Percentiles rank a stretch among this genome's conserved stretches.
Evolutionary conservation across 2,113 vertebrate genomes (phyloP).

Genomic region (Siniperca knerii): DNA sequence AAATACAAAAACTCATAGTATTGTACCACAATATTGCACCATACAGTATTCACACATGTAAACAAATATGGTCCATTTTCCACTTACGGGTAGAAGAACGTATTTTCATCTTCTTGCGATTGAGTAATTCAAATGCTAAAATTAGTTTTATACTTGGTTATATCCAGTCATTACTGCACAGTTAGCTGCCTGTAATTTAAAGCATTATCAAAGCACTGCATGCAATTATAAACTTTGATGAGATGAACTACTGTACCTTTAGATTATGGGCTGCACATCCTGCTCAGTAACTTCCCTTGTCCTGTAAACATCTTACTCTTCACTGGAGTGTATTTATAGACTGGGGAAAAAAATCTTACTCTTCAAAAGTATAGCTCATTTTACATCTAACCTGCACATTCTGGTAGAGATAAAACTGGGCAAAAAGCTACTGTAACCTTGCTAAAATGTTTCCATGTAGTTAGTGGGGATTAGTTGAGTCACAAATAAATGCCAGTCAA

Average conservation of each 20-base stretch:
- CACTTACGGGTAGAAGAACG: neutral
- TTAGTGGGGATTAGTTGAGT: constrained; percentile 2
- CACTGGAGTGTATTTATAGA: constrained; percentile 23
- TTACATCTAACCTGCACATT: constrained; percentile 7
- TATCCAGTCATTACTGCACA: neutral
- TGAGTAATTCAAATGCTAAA: neutral
- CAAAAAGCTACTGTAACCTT: neutral
- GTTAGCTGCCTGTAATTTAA: constrained; percentile 9
- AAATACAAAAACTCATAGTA: too few species aligned
- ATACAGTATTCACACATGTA: too few species aligned
- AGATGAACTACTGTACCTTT: neutral
- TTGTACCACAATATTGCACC: too few species aligned
- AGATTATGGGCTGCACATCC: constrained; percentile 32
- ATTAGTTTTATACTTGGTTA: neutral
- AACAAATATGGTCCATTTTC: too few species aligned
- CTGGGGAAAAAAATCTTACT: neutral
- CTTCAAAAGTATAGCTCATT: constrained; percentile 1
- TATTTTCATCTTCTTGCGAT: neutral
- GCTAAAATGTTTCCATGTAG: constrained; percentile 2
- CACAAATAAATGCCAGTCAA: neutral
- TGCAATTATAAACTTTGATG: constrained; percentile 1
- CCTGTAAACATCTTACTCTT: neutral
- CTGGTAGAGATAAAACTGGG: constrained; percentile 17
- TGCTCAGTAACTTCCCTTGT: neutral
- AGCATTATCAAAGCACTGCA: constrained; percentile 3